Conservation (phyloP, 2,113 vertebrate species). For the Etheostoma cragini region DNA sequence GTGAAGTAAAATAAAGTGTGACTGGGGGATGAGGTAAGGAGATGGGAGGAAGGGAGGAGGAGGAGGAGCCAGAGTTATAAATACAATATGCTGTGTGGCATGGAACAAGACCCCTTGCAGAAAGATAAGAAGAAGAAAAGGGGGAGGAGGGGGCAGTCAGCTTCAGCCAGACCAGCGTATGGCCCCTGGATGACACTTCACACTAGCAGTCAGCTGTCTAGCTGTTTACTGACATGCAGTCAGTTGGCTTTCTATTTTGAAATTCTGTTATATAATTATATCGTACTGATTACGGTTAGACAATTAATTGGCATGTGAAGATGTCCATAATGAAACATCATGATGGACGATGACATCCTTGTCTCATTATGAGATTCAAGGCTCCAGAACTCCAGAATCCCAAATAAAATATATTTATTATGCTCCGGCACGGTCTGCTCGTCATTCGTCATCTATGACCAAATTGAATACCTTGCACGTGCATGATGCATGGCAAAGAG, state of each 20-base stretch:
- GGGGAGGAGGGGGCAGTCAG: conserved; percentile 23
- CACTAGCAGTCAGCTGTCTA: conserved; percentile 47
- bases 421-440: conserved; percentile 5
- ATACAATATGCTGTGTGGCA: conserved; percentile 85
- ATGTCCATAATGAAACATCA: too few species aligned
- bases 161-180: conserved; percentile 41
- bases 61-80: conserved; percentile 77
- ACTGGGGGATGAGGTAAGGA: conserved; percentile 41
- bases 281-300: too few species aligned
- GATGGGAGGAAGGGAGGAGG: conserved; percentile 11
- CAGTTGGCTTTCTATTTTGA: conserved; percentile 15
- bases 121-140: conserved; percentile 66
- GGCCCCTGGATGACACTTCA: conserved; percentile 64
- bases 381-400: neutral
- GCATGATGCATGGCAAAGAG: neutral
- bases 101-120: conserved; percentile 78
- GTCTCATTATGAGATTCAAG: neutral
- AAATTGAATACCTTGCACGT: conserved; percentile 1
- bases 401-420: too few species aligned
- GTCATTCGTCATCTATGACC: conserved; percentile 8
- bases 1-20: conserved; percentile 38
- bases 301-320: too few species aligned
- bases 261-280: neutral
- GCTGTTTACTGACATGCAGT: conserved; percentile 32
- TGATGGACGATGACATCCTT: neutral